Percentiles rank a stretch among this genome's conserved stretches.
Conservation (phyloP, 2,113 vertebrate genomes). For the Tragelaphus strepsiceros region DNA sequence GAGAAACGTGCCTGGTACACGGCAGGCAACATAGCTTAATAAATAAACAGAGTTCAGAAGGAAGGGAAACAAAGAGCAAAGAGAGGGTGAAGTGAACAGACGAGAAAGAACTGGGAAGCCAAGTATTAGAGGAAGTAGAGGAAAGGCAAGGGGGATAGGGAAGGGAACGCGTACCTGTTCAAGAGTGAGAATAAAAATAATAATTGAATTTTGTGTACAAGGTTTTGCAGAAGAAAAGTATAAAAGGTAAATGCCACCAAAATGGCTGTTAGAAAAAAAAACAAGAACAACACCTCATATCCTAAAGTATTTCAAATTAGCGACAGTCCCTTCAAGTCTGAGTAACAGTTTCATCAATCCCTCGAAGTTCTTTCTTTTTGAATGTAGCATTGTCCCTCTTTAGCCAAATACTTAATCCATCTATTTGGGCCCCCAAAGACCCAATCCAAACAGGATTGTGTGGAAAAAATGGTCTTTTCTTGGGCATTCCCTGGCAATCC, state of each 20-base stretch:
- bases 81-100: neutral
- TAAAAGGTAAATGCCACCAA: neutral
- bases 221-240: slow-evolving; percentile 6
- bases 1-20: neutral
- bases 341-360: neutral
- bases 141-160: neutral
- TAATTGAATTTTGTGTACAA: neutral
- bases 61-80: neutral
- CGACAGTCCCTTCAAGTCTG: neutral
- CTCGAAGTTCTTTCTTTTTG: neutral
- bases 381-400: neutral
- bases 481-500: neutral
- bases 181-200: neutral
- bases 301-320: neutral
- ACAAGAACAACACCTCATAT: fast-evolving
- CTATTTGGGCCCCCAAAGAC: neutral
- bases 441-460: neutral
- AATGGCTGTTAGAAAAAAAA: neutral
- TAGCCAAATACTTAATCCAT: neutral
- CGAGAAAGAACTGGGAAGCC: neutral
- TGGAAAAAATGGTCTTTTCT: neutral
- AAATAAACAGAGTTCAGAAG: neutral
- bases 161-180: neutral
- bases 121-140: neutral
- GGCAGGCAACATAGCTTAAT: neutral